phyloP scores from a whole-genome alignment of 2,113 vertebrate genomes.

The Semnornis frantzii region DNA sequence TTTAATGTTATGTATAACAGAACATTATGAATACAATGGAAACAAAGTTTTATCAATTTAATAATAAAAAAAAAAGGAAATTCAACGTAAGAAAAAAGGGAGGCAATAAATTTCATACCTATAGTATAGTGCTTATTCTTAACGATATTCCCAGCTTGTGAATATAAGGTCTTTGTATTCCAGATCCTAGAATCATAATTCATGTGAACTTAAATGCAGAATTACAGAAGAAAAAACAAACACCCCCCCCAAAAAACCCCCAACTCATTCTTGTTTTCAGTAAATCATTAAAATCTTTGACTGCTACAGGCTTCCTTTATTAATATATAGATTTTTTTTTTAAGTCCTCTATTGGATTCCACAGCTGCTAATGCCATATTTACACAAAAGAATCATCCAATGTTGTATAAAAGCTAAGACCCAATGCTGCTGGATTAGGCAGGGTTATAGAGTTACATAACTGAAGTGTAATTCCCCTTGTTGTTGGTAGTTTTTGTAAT shows the following conservation, averaged over 20 bases:
- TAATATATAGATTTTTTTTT: conserved; percentile 72
- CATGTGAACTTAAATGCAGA: conserved; percentile 75
- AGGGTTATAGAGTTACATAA: conserved; percentile 57
- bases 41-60: conserved; percentile 86
- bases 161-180: conserved; percentile 78
- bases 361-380: conserved; percentile 75
- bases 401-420: conserved; percentile 75
- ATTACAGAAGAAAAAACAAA: conserved; percentile 75
- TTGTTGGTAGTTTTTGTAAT: conserved; percentile 32
- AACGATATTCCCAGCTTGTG: conserved; percentile 82
- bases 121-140: conserved; percentile 89
- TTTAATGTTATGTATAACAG: conserved; percentile 97
- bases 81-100: conserved; percentile 78
- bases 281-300: conserved; percentile 82
- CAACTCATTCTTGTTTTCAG: conserved; percentile 77
- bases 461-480: conserved; percentile 40
- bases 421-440: conserved; percentile 54
- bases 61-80: conserved; percentile 85
- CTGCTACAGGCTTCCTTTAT: conserved; percentile 83
- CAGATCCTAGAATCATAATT: conserved; percentile 80
- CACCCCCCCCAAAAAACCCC: not conserved
- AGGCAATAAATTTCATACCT: conserved; percentile 83
- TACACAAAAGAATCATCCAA: conserved; percentile 72
- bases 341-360: conserved; percentile 73
- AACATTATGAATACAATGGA: conserved; percentile 91